A percentile compares a stretch with the other conserved stretches of the same genome.
phyloP scores from a whole-genome alignment of 2,797 vertebrate species.

The Todus mexicanus region DNA sequence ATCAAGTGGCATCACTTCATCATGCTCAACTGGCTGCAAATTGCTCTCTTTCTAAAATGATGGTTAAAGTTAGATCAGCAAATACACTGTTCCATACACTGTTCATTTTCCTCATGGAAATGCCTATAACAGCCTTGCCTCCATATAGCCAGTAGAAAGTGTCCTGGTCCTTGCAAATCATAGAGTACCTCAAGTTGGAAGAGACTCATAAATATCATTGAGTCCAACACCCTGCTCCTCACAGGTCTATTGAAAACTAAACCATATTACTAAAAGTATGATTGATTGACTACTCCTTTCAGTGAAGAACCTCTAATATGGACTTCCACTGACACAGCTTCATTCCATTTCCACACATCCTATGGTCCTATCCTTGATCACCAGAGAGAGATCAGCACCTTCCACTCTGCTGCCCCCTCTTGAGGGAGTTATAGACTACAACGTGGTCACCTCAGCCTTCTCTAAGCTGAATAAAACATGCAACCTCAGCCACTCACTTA shows the following conservation, averaged over 20 bases:
- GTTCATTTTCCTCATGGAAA: not conserved
- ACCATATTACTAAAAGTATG: no score
- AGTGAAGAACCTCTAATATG: not conserved
- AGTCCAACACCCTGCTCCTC: not conserved
- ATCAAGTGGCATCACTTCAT: not conserved
- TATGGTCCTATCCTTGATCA: rapidly evolving
- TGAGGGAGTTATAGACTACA: not conserved
- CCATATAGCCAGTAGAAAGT: not conserved
- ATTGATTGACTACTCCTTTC: not conserved
- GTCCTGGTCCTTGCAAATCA: not conserved
- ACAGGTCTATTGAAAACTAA: not conserved
- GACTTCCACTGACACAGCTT: not conserved
- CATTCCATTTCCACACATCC: not conserved
- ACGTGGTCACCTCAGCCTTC: not conserved
- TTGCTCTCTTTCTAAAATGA: not conserved
- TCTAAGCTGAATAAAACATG: not conserved
- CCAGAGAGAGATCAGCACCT: not conserved
- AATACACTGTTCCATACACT: not conserved
- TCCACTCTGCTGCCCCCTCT: rapidly evolving
- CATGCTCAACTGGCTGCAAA: not conserved
- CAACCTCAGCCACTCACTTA: not conserved
- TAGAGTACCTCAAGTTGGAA: not conserved
- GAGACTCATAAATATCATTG: not conserved
- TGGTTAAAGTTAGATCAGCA: not conserved
- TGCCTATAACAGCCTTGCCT: not conserved